These are phyloP conservation scores for Macrobrachium rosenbergii DNA, from an alignment of 1,140 invertebrate species.

Conservation along the genomic window DNA sequence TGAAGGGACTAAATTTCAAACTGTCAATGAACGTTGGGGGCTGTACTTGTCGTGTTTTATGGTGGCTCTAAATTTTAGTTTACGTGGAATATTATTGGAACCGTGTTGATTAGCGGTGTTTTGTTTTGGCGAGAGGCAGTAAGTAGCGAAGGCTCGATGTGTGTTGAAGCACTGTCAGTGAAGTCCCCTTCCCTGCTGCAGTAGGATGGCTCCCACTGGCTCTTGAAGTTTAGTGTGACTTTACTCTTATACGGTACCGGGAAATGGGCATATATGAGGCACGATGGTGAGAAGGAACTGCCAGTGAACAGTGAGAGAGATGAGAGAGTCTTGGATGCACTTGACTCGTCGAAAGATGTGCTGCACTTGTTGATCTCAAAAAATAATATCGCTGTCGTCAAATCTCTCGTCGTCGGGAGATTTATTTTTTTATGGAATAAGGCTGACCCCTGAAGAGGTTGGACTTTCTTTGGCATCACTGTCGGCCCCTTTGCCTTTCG, in stretches of 20 bases:
- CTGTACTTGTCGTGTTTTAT: not conserved
- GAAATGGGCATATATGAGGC: slow-evolving; percentile 22
- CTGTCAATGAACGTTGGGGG: not conserved
- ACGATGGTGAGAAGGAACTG: not conserved
- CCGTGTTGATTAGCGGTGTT: slow-evolving; percentile 44
- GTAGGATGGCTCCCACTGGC: slow-evolving; percentile 26
- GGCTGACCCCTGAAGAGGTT: no score
- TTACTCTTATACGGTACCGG: not conserved
- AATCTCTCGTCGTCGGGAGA: not conserved
- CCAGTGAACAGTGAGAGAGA: not conserved
- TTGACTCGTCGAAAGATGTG: slow-evolving; percentile 43
- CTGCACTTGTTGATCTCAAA: slow-evolving; percentile 33
- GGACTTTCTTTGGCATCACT: no score
- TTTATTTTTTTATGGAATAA: no score
- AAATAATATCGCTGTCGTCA: not conserved
- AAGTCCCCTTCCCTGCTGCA: slow-evolving; percentile 9
- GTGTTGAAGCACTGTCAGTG: not conserved
- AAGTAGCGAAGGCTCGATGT: slow-evolving; percentile 23
- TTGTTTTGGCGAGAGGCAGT: slow-evolving; percentile 35
- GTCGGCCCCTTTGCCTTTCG: no score
- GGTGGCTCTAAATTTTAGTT: not conserved
- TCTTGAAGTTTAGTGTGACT: not conserved
- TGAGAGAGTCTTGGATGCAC: slow-evolving; percentile 23
- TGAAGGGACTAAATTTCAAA: not conserved
- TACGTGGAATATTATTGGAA: slow-evolving; percentile 30